These are phyloP conservation scores for Crossaster papposus DNA, from an alignment of 53 echinoderm and acorn worm genomes.

Conservation along the genomic window DNA sequence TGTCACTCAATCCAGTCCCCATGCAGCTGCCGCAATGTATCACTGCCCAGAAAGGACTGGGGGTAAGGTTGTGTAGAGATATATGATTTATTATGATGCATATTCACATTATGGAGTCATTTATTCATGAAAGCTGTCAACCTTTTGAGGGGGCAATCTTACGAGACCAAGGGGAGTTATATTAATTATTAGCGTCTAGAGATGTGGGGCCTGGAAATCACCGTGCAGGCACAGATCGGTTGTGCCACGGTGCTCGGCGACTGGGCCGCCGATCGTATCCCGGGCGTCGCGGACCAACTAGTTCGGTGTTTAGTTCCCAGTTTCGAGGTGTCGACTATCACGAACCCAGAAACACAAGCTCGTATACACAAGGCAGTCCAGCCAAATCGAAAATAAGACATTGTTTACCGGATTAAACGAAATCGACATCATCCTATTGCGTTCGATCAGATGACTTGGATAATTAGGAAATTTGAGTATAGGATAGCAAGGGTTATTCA, in stretches of 20 bases:
- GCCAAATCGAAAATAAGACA: slow-evolving; percentile 2
- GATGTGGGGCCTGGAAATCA: slow-evolving; percentile 21
- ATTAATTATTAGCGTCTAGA: slow-evolving; percentile 59
- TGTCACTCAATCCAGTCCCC: neutral
- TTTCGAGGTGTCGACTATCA: neutral
- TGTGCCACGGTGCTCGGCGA: neutral
- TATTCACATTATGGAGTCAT: slow-evolving; percentile 49
- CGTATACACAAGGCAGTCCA: neutral
- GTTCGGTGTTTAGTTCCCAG: neutral
- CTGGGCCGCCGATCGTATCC: neutral
- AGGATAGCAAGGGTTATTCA: too few species aligned
- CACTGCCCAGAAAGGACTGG: neutral
- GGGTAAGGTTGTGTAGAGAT: slow-evolving; percentile 7
- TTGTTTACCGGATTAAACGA: slow-evolving; percentile 22
- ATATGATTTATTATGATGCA: slow-evolving; percentile 55
- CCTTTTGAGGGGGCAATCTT: slow-evolving; percentile 40
- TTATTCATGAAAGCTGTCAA: slow-evolving; percentile 61
- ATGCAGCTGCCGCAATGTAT: slow-evolving; percentile 20
- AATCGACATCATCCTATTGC: neutral
- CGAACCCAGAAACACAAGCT: too few species aligned
- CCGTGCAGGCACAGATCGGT: neutral
- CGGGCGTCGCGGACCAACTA: neutral
- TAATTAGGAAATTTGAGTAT: neutral
- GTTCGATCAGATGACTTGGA: neutral
- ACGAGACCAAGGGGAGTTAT: slow-evolving; percentile 48